A percentile compares a stretch with the other conserved stretches of the same genome.
Evolutionary conservation across 2,797 vertebrate species (phyloP).

Genomic region (Mastacembelus armatus): DNA sequence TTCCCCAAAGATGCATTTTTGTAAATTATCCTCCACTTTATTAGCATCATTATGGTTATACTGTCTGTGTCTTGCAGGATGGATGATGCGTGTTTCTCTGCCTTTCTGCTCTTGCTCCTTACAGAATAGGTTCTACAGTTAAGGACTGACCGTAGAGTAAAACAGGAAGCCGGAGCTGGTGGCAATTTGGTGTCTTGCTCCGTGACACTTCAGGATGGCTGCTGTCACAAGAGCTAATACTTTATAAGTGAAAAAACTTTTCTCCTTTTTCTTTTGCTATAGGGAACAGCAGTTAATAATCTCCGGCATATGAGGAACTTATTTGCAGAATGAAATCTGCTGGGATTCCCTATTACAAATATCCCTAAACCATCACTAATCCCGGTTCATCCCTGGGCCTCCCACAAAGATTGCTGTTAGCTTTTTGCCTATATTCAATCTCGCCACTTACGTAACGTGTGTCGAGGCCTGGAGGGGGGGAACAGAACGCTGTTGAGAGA

Average conservation of each 20-base stretch:
- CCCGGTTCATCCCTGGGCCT: conserved; percentile 58
- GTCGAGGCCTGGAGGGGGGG: not conserved
- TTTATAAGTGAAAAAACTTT: too few species aligned
- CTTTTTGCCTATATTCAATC: conserved; percentile 29
- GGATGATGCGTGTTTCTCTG: conserved; percentile 6
- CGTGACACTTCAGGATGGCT: not conserved
- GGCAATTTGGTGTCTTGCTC: too few species aligned
- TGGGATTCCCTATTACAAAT: conserved; percentile 58
- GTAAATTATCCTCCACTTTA: conserved; percentile 34
- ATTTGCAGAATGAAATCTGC: conserved; percentile 48
- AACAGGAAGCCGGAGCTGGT: too few species aligned
- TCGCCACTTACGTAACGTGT: conserved; percentile 33
- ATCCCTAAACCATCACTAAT: conserved; percentile 65
- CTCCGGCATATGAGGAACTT: conserved; percentile 15
- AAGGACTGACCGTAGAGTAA: too few species aligned
- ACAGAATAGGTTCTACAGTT: not conserved
- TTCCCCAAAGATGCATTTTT: conserved; percentile 14
- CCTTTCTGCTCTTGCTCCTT: not conserved
- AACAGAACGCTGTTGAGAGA: not conserved
- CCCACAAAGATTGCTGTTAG: conserved; percentile 42
- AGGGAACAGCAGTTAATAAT: conserved; percentile 2
- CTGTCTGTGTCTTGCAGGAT: not conserved
- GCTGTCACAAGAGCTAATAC: not conserved
- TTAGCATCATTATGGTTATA: conserved; percentile 19
- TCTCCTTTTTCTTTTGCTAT: not conserved